Base-by-base conservation (phyloP, 2,888 invertebrate genomes). In the Diaprepes abbreviatus region DNA sequence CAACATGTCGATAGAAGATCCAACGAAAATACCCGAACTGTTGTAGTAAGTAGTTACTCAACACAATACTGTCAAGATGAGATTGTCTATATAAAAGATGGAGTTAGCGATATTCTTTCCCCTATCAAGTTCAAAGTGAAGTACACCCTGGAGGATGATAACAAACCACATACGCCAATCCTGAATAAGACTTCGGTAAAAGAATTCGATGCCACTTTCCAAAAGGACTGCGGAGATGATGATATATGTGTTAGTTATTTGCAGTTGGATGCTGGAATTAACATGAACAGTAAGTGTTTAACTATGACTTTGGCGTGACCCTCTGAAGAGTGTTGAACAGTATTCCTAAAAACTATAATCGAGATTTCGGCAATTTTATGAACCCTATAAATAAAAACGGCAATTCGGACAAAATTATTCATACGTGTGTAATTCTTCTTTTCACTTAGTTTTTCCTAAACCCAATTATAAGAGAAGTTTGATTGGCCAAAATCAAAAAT, bases 221-320 rank as follows among this genome's bases (percentile, higher is more conserved):
- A 95, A 74, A 97, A 96, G 82, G 95, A 96, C 80, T 97, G 97
- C 79, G 97, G 96, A 0, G 85, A 88, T 0, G 94, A 97, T 80
- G 94, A 94, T 75, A 86, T 93, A 16, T 98, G 97, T 81, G 90
- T 93, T 80, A 96, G 96, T 78, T 90, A 94, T 78, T 84, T 97
- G 50, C 85, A 88, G 35, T 86, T 96, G 1, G 84, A 85, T 16
- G 91, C 93, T 7, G 86, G 85, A 40, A 84, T 93, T 3, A 68
- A 78, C 74, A 78, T 82, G 40, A 74, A 77, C 28, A 74, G 85
- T 85, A 77, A 81, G 81, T 82, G n/a, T n/a, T n/a, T n/a, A n/a
- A n/a, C n/a, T n/a, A n/a, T n/a, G n/a, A n/a, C n/a, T n/a, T n/a
- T n/a, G n/a, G n/a, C n/a, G n/a, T n/a, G n/a, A n/a, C n/a, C n/a